Percentiles rank a stretch among this genome's conserved stretches.
Evolutionary conservation across 2,797 vertebrate genomes (phyloP).

Genomic region (Eupleurogrammus muticus): DNA sequence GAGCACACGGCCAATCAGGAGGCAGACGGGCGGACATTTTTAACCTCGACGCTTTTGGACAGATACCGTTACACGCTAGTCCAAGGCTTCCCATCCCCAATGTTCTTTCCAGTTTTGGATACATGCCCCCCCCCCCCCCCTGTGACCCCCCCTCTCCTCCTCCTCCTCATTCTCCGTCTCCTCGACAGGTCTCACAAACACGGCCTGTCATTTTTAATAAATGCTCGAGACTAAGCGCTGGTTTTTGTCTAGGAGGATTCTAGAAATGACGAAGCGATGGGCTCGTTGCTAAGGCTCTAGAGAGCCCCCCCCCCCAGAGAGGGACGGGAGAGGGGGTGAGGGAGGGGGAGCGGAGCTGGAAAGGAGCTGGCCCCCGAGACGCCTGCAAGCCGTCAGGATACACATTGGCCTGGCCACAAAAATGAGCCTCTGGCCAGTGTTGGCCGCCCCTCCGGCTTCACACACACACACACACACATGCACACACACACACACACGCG

Average conservation of each 20-base stretch:
- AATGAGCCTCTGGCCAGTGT: constrained; percentile 78
- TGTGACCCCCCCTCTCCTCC: not conserved
- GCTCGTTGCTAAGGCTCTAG: constrained; percentile 56
- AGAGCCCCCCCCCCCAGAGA: too few relatives aligned
- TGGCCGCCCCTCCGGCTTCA: constrained; percentile 68
- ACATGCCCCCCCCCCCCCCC: not conserved
- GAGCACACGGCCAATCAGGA: constrained; percentile 49
- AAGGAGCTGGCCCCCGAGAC: constrained; percentile 78
- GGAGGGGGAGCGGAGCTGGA: constrained; percentile 68
- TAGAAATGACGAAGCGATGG: constrained; percentile 71
- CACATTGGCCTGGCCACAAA: constrained; percentile 81
- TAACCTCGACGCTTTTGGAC: constrained; percentile 67
- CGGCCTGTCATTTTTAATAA: constrained; percentile 73
- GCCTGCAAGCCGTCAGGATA: constrained; percentile 81
- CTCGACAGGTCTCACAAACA: constrained; percentile 59
- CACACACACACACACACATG: constrained; percentile 70
- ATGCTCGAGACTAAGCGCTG: constrained; percentile 59
- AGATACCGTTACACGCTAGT: constrained; percentile 57
- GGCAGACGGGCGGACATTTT: constrained; percentile 50
- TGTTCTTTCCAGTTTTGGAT: constrained; percentile 70
- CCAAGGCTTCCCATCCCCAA: constrained; percentile 65
- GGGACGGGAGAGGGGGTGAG: too few relatives aligned
- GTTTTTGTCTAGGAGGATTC: constrained; percentile 54
- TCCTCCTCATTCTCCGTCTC: constrained; percentile 26
- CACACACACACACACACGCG: constrained; percentile 65